phyloP scores from a whole-genome alignment of 2,888 invertebrate species.

The Tribolium freemani region DNA sequence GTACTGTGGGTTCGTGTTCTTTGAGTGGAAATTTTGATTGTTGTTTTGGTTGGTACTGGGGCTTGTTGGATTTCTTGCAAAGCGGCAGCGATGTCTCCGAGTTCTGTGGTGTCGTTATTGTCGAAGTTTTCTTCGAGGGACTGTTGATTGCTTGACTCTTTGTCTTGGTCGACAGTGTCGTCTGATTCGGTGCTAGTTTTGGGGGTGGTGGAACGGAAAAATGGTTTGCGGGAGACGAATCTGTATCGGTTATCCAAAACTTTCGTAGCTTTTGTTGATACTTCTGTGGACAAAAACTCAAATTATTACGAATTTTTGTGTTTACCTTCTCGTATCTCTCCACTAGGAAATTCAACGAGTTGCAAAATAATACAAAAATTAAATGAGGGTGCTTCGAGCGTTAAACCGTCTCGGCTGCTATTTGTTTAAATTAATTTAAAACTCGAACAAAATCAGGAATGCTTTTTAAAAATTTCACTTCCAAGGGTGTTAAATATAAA shows the following conservation, averaged over 20 bases:
- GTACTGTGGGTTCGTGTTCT: conserved; percentile 3
- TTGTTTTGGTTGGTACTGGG: conserved; percentile 50
- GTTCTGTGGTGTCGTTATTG: conserved; percentile 54
- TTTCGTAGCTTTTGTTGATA: conserved; percentile 4
- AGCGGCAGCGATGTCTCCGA: conserved; percentile 58
- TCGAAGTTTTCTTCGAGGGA: conserved; percentile 52
- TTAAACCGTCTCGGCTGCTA: too few relatives aligned
- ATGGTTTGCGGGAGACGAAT: conserved; percentile 55
- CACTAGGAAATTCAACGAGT: too few relatives aligned
- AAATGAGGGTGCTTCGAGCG: too few relatives aligned
- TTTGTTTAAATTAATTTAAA: too few relatives aligned
- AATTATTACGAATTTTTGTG: not conserved
- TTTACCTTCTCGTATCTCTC: not conserved
- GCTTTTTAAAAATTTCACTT: too few relatives aligned
- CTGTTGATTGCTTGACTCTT: conserved; percentile 60
- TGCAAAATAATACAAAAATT: too few relatives aligned
- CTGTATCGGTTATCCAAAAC: conserved; percentile 47
- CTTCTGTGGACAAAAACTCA: not conserved
- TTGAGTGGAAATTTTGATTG: not conserved
- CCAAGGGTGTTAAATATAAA: too few relatives aligned
- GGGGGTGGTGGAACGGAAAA: conserved; percentile 41
- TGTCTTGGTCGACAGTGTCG: conserved; percentile 53
- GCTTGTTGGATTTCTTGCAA: conserved; percentile 59
- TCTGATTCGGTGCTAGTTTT: conserved; percentile 43
- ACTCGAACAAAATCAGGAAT: too few relatives aligned